Evolutionary conservation across 2,797 vertebrate species (phyloP), one percentile per base, ranked within the genome.

Genomic region (Leptodactylus fallax): DNA sequence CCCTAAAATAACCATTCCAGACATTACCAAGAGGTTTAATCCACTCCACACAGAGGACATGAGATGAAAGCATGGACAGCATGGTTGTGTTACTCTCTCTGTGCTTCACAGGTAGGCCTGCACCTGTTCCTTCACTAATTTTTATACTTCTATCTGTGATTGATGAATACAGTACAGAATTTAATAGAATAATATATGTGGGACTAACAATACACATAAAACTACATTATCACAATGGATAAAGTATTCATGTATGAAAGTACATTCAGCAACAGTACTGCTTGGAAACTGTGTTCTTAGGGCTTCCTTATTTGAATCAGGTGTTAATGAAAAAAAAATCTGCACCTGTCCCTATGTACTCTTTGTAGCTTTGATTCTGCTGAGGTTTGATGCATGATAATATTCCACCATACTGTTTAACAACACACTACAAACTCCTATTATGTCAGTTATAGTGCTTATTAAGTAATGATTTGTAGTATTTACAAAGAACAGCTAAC

Each of bases 1-100:
- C 85, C 88, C 85, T 86, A 89, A 89, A 89, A 89, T 89, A 89
- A 89, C 85, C 85, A 89, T 89, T 89, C 88, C 88, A 89, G 85
- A 79, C 85, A 89, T 89, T 77, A 63, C 65, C 71, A 23, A 74
- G 61, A 89, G 80, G 60, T 86, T 89, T 79, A 79, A 78, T 83
- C 63, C 63, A 79, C 74, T 86, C 81, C 21, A 78, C 74, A 53
- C 74, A 27, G 51, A 79, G 80, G 80, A 71, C 79, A 87, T 79
- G 81, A 89, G 80, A 56, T 83, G 77, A 65, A 82, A 82, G 85
- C 74, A 89, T 89, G 88, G 85, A 74, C 27, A 69, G 19, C 36
- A 61, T 89, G 80, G 25, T 78, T 60, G 53, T 89, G 74, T 23
- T 89, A 56, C 74, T 86, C 72, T 83, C 60, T 36, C 72, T 89